Conservation (phyloP, 2,888 invertebrate genomes). For the Clostera curtula region DNA sequence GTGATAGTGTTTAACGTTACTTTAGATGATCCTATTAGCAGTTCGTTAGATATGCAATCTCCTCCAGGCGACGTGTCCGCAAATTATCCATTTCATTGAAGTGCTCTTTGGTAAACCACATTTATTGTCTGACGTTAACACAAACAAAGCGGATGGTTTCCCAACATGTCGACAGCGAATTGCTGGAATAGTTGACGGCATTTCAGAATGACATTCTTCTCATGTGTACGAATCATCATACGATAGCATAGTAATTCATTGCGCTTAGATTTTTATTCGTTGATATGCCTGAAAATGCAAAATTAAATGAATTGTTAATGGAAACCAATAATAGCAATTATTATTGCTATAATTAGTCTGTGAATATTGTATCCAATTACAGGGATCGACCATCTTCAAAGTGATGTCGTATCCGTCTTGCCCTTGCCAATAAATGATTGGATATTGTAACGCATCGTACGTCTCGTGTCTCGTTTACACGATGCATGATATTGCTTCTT, state of each 20-base stretch:
- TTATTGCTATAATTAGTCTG: slow-evolving; percentile 12
- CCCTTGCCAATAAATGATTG: slow-evolving; percentile 16
- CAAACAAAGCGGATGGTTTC: too few species aligned
- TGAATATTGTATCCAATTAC: slow-evolving; percentile 39
- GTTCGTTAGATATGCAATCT: too few species aligned
- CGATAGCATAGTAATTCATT: slow-evolving; percentile 16
- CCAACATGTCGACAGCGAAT: too few species aligned
- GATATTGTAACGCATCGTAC: slow-evolving; percentile 15
- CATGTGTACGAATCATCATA: slow-evolving; percentile 13
- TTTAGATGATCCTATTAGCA: too few species aligned
- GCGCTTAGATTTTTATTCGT: slow-evolving; percentile 17
- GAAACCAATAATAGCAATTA: slow-evolving; percentile 14
- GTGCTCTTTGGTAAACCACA: too few species aligned
- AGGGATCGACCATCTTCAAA: slow-evolving; percentile 13
- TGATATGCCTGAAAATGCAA: slow-evolving; percentile 12
- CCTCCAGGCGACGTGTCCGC: too few species aligned
- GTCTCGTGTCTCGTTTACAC: slow-evolving; percentile 9
- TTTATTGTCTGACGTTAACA: too few species aligned
- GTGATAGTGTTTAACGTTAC: too few species aligned
- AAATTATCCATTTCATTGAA: too few species aligned
- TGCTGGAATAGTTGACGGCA: slow-evolving; percentile 11
- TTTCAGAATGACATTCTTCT: slow-evolving; percentile 10
- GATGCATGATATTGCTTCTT: slow-evolving; percentile 12
- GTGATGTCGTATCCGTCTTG: slow-evolving; percentile 16
- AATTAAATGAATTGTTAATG: slow-evolving; percentile 19